Base-by-base conservation (phyloP, 2,797 vertebrate genomes). In the Dendrocincla tyrannina region DNA sequence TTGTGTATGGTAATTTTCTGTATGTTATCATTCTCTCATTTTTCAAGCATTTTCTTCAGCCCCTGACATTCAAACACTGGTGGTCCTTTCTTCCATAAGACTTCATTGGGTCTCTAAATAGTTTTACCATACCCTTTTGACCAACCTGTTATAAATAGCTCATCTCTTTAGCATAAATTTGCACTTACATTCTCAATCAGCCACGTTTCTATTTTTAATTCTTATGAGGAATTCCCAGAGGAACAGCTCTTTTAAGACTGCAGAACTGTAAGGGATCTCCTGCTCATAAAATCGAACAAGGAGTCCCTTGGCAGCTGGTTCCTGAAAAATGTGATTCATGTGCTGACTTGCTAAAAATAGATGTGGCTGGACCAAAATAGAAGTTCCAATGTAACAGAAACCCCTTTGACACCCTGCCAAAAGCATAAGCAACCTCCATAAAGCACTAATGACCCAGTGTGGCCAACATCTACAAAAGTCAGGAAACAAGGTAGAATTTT, bases 181-280 rank as follows among this genome's bases (percentile, higher is more conserved):
- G 15, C 72, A 92, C 17, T 88, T 63, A 33, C 11, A 6, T 70
- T 95, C 56, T 80, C 66, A 92, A 59, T 85, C 62, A 89, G 20
- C 5, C 59, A 80, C 59, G 33, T 80, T 85, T 49, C 81, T 92
- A 77, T 87, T 94, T 96, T 94, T 92, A 93, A 46, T 74, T 88
- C 24, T 69, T 80, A 60, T 74, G 46, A 80, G 82, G 58, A 91
- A 76, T 62, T 79, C 85, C 66, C 88, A 59, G 66, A 74, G 62
- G 76, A 93, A 33, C 28, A 66, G 13, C 17, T 91, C 56, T 91
- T 91, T 93, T 66, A 81, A 68, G n/a, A 68, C 24, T 0, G 0
- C 27, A 44, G 73, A 88, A 86, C 13, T n/a, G 17, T 13, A 70
- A 83, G 70, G 80, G 44, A 90, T 85, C 77, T 95, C 94, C 80